Evolutionary conservation across 2,113 vertebrate species (phyloP), one percentile per base, ranked within the genome.

Genomic region (Charina bottae): DNA sequence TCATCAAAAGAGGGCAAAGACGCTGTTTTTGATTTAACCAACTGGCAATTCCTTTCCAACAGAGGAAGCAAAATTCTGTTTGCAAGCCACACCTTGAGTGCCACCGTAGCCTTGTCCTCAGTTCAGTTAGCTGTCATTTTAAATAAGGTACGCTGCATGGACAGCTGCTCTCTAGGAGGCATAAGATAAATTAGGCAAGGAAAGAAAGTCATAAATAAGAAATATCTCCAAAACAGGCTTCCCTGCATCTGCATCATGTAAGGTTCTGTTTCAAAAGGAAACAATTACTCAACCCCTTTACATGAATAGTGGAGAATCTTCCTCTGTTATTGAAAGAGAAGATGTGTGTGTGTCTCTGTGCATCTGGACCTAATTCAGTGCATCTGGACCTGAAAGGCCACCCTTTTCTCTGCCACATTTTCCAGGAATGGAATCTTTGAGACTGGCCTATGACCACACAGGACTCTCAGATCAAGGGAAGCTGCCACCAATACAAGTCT

Each of bases 121-220:
- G 93, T 96, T 95, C 92, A 0, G 96, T 96, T 96, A 93, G 92
- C 95, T 96, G 95, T 96, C 96, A 95, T 90, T 89, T 90, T 94
- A 93, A 94, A 90, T 96, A 93, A 96, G 85, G 60, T 87, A 87
- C 19, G 1, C 87, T 33, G 90, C 88, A 58, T 64, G 90, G 42
- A 92, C 88, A 90, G 94, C 92, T 94, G 62, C 90, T 78, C 84
- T 37, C 19, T 42, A 53, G 28, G 24, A 37, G 49, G 46, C 17
- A 28, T 91, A 17, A 12, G 26, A 88, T 83, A 92, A 88, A 54
- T 24, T 92, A 86, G 68, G 19, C 46, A 13, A 59, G 54, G 88
- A 23, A 42, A 28, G 33, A 89, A 42, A 92, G 93, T 92, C n/a
- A 54, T 89, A 94, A 93, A 94, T 17, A 90, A 78, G 89, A 87